These are phyloP conservation scores for Bufo bufo DNA, from an alignment of 2,113 vertebrate genomes.

Conservation along the genomic window DNA sequence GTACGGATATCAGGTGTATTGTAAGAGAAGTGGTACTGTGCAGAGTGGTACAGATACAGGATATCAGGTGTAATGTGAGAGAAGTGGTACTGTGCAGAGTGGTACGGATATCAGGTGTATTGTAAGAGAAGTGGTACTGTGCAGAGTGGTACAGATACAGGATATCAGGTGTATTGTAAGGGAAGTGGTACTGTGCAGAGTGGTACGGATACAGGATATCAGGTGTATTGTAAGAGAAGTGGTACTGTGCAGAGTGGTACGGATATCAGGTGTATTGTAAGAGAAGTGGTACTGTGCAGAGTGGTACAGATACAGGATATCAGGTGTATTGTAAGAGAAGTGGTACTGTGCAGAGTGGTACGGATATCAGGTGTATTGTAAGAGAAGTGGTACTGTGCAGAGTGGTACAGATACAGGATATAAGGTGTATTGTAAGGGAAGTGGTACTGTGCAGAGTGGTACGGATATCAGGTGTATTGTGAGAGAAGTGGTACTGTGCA, in stretches of 20 bases:
- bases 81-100: background rate
- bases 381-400: background rate
- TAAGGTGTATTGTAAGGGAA: background rate
- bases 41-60: background rate
- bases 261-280: background rate
- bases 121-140: background rate
- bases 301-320: no score
- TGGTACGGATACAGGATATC: background rate
- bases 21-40: background rate
- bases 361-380: background rate
- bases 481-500: no score
- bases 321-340: background rate
- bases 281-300: background rate
- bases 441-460: background rate
- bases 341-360: background rate
- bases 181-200: background rate
- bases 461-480: background rate
- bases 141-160: background rate
- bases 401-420: no score
- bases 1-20: background rate
- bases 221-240: background rate
- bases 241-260: background rate
- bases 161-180: background rate
- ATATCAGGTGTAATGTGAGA: background rate
- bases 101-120: background rate